These are phyloP conservation scores for Bufo bufo DNA, from an alignment of 2,113 vertebrate species.

Conservation along the genomic window DNA sequence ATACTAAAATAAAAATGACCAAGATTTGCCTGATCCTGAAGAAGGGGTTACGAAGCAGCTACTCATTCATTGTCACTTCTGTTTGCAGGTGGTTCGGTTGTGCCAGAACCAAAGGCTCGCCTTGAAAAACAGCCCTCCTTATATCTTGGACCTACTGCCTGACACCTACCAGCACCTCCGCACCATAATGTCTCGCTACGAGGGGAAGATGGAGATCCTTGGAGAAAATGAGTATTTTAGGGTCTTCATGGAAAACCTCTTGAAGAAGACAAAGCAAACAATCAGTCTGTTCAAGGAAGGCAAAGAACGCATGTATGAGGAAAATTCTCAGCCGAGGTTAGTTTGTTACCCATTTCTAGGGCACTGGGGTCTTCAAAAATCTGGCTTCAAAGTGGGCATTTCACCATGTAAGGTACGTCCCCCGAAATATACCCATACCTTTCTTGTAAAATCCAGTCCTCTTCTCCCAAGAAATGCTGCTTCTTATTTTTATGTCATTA, in stretches of 20 bases:
- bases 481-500: no score
- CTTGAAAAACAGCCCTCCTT: conserved; percentile 97
- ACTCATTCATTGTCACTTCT: not conserved
- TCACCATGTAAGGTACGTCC: no score
- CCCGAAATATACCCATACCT: no score
- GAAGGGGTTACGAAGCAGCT: no score
- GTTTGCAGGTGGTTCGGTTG: conserved; percentile 88
- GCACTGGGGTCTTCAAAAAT: not conserved
- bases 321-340: conserved; percentile 95
- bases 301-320: conserved; percentile 97
- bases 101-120: conserved; percentile 98
- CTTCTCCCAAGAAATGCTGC: no score
- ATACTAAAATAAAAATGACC: no score
- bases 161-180: conserved; percentile 98
- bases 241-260: conserved; percentile 97
- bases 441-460: no score
- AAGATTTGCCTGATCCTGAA: no score
- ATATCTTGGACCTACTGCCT: conserved; percentile 95
- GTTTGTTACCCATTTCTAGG: not conserved
- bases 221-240: conserved; percentile 98
- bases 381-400: no score
- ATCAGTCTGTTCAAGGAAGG: conserved; percentile 98
- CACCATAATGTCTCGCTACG: conserved; percentile 91
- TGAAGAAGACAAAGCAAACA: conserved; percentile 98
- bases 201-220: conserved; percentile 96